Evolutionary conservation across 2,113 vertebrate species (phyloP).

Genomic region (Choloepus hoffmanni): DNA sequence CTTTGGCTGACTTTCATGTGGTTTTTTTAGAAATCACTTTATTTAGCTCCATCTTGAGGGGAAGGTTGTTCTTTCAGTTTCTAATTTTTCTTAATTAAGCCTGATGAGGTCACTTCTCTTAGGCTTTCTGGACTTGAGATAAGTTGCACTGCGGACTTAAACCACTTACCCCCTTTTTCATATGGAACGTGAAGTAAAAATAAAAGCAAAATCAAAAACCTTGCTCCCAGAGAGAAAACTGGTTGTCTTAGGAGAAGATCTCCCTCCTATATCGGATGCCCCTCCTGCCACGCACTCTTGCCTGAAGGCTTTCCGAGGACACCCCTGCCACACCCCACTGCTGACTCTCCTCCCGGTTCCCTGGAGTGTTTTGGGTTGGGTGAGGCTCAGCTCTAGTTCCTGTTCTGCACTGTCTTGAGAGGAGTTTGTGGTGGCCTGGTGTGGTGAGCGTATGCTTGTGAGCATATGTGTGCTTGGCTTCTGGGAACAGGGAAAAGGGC

Average conservation of each 20-base stretch:
- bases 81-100: not conserved
- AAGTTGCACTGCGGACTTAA: not conserved
- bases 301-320: not conserved
- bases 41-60: not conserved
- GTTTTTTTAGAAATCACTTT: not conserved
- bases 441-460: not conserved
- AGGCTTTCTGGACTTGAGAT: not conserved
- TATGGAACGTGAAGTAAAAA: not conserved
- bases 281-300: no score
- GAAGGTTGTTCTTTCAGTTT: not conserved
- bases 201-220: not conserved
- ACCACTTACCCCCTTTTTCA: not conserved
- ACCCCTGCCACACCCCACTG: fast-evolving
- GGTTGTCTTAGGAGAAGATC: not conserved
- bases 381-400: not conserved
- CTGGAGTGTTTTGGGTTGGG: not conserved
- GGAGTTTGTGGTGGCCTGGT: not conserved
- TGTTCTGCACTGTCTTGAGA: not conserved
- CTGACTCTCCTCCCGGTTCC: not conserved
- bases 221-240: not conserved
- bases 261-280: not conserved
- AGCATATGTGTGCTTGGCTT: constrained; percentile 34
- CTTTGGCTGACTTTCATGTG: not conserved
- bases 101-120: not conserved
- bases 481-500: constrained; percentile 60